Percentiles rank a stretch among this genome's conserved stretches.
Evolutionary conservation across 2,113 vertebrate species (phyloP).

Genomic region (Eira barbara): DNA sequence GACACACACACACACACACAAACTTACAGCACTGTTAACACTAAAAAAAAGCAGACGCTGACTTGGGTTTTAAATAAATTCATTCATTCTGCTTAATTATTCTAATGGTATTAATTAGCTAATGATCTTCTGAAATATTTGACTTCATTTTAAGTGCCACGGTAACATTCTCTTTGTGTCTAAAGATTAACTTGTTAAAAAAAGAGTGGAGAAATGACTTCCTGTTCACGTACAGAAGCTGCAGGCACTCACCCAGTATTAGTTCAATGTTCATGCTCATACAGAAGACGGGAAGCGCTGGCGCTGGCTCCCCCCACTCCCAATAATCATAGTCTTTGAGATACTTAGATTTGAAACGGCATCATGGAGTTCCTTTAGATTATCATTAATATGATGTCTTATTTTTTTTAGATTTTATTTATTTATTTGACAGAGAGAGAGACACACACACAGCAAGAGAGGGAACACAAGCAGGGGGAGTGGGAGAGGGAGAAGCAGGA

Average conservation of each 20-base stretch:
- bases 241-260: background rate
- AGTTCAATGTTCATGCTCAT: background rate
- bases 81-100: constrained; percentile 38
- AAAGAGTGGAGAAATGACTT: constrained; percentile 10
- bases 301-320: background rate
- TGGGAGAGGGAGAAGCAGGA: too few species aligned
- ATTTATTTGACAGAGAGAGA: too few species aligned
- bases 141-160: constrained; percentile 29
- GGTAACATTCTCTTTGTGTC: constrained; percentile 33
- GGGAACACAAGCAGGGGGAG: too few species aligned
- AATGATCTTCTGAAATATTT: background rate
- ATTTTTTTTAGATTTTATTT: too few species aligned
- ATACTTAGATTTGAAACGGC: background rate
- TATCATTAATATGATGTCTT: background rate
- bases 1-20: too few species aligned
- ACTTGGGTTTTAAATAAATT: constrained; percentile 29
- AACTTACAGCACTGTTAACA: background rate
- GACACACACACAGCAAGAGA: too few species aligned
- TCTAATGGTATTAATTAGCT: constrained; percentile 32
- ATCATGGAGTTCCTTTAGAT: background rate
- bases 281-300: background rate
- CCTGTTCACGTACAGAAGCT: background rate
- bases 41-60: background rate
- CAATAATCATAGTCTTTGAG: background rate
- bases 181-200: constrained; percentile 28